Evolutionary conservation across 1,140 invertebrate species (phyloP), one percentile per base, ranked within the genome.

Genomic region (Helicoverpa zea): DNA sequence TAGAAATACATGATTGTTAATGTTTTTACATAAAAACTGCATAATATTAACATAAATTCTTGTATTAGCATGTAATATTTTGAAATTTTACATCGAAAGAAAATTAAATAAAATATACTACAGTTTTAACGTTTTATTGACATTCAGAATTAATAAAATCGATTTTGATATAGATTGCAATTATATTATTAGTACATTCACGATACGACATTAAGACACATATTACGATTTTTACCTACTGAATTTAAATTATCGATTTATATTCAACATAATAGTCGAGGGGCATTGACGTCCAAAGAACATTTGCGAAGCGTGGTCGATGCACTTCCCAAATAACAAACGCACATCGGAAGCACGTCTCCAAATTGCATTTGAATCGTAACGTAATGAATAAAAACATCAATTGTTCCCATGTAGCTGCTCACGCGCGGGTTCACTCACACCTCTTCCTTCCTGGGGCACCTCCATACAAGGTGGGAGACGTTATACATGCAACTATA

Each of bases 391-490:
- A 83, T 83, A 81, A 79, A 78, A 79, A 81, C 58, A 80, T 66
- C 78, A 11, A 72, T 81, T 79, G 79, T 78, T 83, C 64, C 73
- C 79, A 52, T 79, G 56, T 83, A 58, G 56, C 73, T 81, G 78
- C 77, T 76, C 81, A 83, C 86, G 89, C 72, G 61, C 77, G 84
- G 90, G 91, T 93, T 90, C 90, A 89, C 74, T 92, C 91, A 93
- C 92, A 92, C 88, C 81, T 86, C 86, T 91, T 91, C 89, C 92
- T 92, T 94, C 90, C 92, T 89, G 86, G 83, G 87, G 84, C 74
- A 58, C 80, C 80, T 13, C 92, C 91, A 84, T 92, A 92, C 81
- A 93, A 84, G 92, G 84, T 56, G 78, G 82, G 29, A 80, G 86
- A 89, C 87, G 90, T 87, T 92, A 89, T 85, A 90, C 86, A 85